Conservation (phyloP, 2,888 invertebrate genomes). For the Lumbricus terrestris region DNA sequence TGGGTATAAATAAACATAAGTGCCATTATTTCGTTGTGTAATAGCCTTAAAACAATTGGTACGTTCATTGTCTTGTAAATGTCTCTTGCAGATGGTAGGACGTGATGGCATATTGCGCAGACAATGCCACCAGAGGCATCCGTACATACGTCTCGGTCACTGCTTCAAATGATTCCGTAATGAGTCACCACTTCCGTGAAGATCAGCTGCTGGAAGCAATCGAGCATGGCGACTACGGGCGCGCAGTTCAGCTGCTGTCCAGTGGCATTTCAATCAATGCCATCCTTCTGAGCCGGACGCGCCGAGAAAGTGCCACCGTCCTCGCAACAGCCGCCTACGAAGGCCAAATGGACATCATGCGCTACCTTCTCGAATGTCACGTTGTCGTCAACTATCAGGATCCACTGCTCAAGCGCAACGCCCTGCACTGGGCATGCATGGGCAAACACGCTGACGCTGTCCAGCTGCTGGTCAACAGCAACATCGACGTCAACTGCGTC, state of each 20-base stretch:
- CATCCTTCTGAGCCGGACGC: conserved; percentile 40
- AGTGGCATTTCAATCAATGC: conserved; percentile 43
- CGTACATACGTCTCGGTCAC: neutral
- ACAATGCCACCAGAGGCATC: neutral
- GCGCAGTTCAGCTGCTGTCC: conserved; percentile 40
- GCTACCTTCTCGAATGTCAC: conserved; percentile 36
- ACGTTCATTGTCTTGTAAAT: neutral
- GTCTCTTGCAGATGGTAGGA: neutral
- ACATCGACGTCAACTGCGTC: conserved; percentile 39
- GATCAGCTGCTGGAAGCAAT: conserved; percentile 37
- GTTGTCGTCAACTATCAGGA: neutral
- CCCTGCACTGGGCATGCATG: conserved; percentile 47
- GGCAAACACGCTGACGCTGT: conserved; percentile 36
- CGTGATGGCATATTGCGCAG: neutral
- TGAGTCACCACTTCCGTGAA: conserved; percentile 19
- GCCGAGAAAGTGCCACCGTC: conserved; percentile 43
- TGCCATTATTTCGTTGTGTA: neutral
- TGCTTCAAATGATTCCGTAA: neutral
- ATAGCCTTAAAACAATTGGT: neutral
- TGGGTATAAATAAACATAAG: neutral
- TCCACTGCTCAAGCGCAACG: conserved; percentile 38
- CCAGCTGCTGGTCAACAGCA: conserved; percentile 26
- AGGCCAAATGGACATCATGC: conserved; percentile 41
- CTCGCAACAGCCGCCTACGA: conserved; percentile 43
- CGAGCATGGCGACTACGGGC: conserved; percentile 37